phyloP scores from a whole-genome alignment of 2,797 vertebrate species.

The Orestias chungarensis region DNA sequence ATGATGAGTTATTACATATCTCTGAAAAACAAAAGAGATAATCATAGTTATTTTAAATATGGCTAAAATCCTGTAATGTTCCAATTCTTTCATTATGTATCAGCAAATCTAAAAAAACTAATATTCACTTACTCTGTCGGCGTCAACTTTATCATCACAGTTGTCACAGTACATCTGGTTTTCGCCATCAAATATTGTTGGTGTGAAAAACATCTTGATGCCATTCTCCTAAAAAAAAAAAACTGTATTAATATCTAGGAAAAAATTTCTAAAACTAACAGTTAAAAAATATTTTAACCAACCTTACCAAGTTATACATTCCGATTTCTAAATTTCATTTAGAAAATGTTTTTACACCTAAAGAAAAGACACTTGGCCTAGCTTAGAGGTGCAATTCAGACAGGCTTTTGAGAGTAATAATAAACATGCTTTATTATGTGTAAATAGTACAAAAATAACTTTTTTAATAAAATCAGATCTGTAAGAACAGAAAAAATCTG shows the following conservation, averaged over 20 bases:
- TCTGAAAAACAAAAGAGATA: conserved; percentile 36
- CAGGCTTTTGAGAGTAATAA: too few relatives aligned
- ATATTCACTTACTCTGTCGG: conserved; percentile 62
- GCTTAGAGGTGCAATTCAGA: too few relatives aligned
- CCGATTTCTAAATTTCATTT: too few relatives aligned
- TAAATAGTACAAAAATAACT: too few relatives aligned
- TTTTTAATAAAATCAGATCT: too few relatives aligned
- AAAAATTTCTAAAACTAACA: too few relatives aligned
- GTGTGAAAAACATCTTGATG: conserved; percentile 44
- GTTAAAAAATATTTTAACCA: background rate
- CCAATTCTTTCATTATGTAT: background rate
- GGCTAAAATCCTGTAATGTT: background rate
- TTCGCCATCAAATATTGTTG: conserved; percentile 38
- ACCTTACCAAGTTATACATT: background rate
- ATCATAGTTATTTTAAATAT: background rate
- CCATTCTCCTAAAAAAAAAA: conserved; percentile 25
- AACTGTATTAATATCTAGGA: background rate
- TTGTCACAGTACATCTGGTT: conserved; percentile 74
- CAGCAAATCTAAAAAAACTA: fast-evolving
- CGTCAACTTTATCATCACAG: conserved; percentile 68
- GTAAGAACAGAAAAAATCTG: too few relatives aligned
- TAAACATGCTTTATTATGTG: too few relatives aligned
- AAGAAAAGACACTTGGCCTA: too few relatives aligned
- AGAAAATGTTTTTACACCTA: too few relatives aligned
- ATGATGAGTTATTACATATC: conserved; percentile 45